These are phyloP conservation scores for Aphodius granarius DNA, from an alignment of 2,888 invertebrate genomes.

Conservation along the genomic window DNA sequence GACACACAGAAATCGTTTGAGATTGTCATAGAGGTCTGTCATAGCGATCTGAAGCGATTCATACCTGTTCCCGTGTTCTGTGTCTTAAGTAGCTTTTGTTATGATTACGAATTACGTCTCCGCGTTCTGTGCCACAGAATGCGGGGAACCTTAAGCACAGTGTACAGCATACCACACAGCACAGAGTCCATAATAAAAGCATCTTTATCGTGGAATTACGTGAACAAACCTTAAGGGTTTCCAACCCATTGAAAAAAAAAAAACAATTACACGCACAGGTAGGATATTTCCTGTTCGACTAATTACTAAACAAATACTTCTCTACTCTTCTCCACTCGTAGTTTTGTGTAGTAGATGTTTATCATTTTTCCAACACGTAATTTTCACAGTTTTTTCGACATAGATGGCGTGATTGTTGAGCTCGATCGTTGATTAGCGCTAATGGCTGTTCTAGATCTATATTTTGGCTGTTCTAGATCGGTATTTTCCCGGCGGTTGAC, in stretches of 20 bases:
- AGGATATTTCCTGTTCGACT: not conserved
- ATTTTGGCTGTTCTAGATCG: no score
- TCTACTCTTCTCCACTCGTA: not conserved
- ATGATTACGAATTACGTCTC: no score
- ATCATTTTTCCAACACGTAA: not conserved
- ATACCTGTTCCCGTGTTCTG: no score
- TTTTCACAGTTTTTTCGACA: not conserved
- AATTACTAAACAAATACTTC: not conserved
- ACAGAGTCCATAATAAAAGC: no score
- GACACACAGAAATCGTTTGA: no score
- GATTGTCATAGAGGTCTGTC: no score
- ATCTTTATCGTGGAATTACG: not conserved
- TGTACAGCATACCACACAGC: no score
- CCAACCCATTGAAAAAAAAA: not conserved
- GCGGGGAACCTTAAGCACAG: no score
- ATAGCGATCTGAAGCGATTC: no score
- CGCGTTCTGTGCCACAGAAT: no score
- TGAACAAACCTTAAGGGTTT: not conserved
- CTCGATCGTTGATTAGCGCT: constrained; percentile 2
- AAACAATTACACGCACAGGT: not conserved
- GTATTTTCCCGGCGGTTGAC: not conserved
- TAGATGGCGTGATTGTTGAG: not conserved
- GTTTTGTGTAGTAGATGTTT: not conserved
- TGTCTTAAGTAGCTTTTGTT: no score
- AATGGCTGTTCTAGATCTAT: no score